Conservation (phyloP, 2,888 invertebrate genomes). For the Mantis religiosa region DNA sequence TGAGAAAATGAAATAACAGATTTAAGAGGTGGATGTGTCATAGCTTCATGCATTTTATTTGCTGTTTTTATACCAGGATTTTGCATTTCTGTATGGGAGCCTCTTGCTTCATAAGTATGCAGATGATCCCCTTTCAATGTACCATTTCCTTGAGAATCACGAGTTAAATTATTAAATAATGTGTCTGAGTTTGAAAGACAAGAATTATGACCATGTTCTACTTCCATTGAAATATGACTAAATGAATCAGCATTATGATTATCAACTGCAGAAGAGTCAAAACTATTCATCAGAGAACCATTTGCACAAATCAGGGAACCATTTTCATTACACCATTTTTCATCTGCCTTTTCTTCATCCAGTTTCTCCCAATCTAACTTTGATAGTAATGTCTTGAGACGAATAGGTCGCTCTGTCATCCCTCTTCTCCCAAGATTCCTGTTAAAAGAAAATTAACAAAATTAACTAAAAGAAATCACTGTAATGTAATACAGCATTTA, state of each 20-base stretch:
- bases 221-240: neutral
- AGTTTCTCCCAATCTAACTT: neutral
- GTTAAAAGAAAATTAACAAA: neutral
- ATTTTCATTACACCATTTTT: neutral
- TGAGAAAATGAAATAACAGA: neutral
- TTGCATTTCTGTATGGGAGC: neutral
- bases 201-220: neutral
- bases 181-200: neutral
- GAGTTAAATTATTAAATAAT: neutral
- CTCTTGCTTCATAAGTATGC: neutral
- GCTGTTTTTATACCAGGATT: neutral
- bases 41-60: neutral
- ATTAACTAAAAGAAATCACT: neutral
- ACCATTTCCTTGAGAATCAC: neutral
- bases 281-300: no score
- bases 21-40: neutral
- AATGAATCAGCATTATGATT: neutral
- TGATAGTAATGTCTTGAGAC: neutral
- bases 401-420: neutral
- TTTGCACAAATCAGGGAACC: neutral
- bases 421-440: neutral
- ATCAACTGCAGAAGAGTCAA: neutral
- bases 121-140: neutral
- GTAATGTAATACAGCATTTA: neutral
- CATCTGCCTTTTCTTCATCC: neutral